Evolutionary conservation across 1,140 invertebrate species (phyloP).

Genomic region (Caenorhabditis latens): DNA sequence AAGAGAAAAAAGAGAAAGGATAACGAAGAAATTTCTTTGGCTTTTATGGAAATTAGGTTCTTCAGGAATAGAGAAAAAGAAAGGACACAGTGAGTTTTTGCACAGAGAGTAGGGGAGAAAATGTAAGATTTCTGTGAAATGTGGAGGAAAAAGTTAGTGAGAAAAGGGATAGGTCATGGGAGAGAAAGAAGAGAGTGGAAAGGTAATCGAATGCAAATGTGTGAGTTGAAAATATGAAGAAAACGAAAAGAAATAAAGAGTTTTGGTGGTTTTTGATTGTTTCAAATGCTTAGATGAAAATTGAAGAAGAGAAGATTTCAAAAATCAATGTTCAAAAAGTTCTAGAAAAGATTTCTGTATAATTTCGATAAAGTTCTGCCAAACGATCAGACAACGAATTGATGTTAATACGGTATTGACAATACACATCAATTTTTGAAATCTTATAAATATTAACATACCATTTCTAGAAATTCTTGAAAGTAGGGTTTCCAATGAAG

Average conservation of each 20-base stretch:
- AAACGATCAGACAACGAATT: too few species aligned
- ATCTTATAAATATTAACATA: too few species aligned
- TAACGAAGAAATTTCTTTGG: not conserved
- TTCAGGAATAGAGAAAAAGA: not conserved
- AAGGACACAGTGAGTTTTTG: constrained; percentile 2
- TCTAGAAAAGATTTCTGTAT: too few species aligned
- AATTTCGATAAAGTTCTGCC: too few species aligned
- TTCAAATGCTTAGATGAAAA: not conserved
- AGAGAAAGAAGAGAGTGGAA: not conserved
- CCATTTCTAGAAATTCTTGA: too few species aligned
- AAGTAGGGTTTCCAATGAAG: too few species aligned
- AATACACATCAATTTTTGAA: too few species aligned
- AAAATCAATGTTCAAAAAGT: not conserved
- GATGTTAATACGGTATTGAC: too few species aligned
- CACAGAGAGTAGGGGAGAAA: not conserved
- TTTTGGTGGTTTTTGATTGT: constrained; percentile 1
- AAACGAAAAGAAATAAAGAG: not conserved
- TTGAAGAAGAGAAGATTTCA: not conserved
- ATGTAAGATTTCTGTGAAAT: constrained; percentile 30
- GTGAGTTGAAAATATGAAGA: not conserved
- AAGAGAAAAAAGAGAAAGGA: not conserved
- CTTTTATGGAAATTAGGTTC: constrained; percentile 51
- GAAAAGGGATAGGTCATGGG: constrained; percentile 30
- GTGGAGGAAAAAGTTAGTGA: not conserved
- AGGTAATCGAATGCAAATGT: constrained; percentile 44